Conservation (phyloP, 1,140 invertebrate species). For the Scylla paramamosain region DNA sequence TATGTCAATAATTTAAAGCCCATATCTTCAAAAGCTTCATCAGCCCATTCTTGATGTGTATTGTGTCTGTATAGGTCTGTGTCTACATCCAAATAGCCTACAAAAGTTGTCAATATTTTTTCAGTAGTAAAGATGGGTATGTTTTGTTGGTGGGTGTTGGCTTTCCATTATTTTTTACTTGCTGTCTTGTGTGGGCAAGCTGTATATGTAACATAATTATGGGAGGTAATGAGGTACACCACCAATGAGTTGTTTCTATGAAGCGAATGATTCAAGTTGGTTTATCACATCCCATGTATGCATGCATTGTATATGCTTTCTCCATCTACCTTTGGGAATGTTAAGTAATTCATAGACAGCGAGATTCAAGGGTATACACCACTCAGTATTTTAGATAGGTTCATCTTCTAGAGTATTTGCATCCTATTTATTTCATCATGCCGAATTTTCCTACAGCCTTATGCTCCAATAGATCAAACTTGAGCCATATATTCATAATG, state of each 20-base stretch:
- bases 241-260: slow-evolving; percentile 49
- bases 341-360: slow-evolving; percentile 56
- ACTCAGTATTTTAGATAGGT: slow-evolving; percentile 73
- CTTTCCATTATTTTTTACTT: slow-evolving; percentile 47
- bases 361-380: slow-evolving; percentile 65
- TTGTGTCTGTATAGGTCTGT: slow-evolving; percentile 66
- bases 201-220: slow-evolving; percentile 48
- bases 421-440: slow-evolving; percentile 73
- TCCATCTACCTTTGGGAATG: slow-evolving; percentile 50
- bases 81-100: slow-evolving; percentile 72
- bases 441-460: slow-evolving; percentile 66
- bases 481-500: slow-evolving; percentile 68
- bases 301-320: slow-evolving; percentile 46
- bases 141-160: slow-evolving; percentile 54
- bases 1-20: slow-evolving; percentile 68
- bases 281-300: slow-evolving; percentile 41
- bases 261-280: slow-evolving; percentile 46
- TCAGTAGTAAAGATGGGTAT: slow-evolving; percentile 45
- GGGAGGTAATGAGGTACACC: slow-evolving; percentile 2
- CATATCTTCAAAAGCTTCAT: slow-evolving; percentile 66
- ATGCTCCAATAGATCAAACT: slow-evolving; percentile 54
- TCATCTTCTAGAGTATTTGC: slow-evolving; percentile 54
- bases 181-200: slow-evolving; percentile 52
- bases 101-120: slow-evolving; percentile 68
- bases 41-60: slow-evolving; percentile 68